Conservation (phyloP, 2,113 vertebrate genomes). For the Corythoichthys intestinalis region DNA sequence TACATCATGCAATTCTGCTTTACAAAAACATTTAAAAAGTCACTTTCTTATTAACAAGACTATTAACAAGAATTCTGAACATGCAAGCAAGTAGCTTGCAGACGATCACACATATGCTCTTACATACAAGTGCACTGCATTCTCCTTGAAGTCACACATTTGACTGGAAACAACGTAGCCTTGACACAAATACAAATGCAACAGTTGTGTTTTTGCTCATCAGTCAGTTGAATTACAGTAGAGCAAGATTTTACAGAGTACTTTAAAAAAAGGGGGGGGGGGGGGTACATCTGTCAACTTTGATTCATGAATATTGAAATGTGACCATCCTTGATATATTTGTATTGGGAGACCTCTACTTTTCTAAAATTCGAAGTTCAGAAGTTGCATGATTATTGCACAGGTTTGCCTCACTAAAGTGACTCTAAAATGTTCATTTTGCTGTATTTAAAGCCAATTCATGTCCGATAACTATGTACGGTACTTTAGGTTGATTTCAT, state of each 20-base stretch:
- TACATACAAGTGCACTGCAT: constrained; percentile 17
- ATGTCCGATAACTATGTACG: not conserved
- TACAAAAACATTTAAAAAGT: constrained; percentile 80
- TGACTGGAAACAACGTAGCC: constrained; percentile 30
- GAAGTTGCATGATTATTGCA: not conserved
- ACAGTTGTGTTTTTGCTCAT: not conserved
- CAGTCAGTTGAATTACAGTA: not conserved
- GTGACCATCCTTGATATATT: too few relatives aligned
- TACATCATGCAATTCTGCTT: constrained; percentile 89
- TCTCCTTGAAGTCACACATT: constrained; percentile 16
- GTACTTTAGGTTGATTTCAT: not conserved
- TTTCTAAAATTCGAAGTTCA: not conserved
- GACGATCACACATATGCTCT: constrained; percentile 19
- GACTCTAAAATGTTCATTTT: not conserved
- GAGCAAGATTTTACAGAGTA: not conserved
- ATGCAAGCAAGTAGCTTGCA: constrained; percentile 65
- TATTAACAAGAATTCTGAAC: constrained; percentile 54
- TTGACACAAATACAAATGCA: not conserved
- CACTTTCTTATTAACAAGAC: constrained; percentile 81
- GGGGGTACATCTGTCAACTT: not conserved
- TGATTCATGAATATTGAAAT: too few relatives aligned
- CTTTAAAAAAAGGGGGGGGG: not conserved
- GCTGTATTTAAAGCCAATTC: not conserved
- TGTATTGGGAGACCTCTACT: not conserved
- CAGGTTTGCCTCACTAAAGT: not conserved